Evolutionary conservation across 2,888 invertebrate species (phyloP).

Genomic region (Doris montereyensis): DNA sequence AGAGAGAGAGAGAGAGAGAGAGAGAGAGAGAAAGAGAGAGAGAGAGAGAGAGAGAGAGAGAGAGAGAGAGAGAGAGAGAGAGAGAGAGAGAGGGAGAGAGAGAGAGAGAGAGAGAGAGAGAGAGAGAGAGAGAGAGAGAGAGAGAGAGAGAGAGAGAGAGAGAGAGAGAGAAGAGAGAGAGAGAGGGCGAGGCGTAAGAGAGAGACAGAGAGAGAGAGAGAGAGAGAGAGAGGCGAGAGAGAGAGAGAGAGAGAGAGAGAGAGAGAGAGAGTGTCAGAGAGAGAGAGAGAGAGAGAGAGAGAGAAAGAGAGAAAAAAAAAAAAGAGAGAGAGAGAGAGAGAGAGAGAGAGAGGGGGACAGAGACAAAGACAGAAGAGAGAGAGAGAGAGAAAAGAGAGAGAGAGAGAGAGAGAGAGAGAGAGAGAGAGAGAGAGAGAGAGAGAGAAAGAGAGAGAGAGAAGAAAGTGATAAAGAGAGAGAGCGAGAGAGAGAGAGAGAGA

Average conservation of each 20-base stretch:
- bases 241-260: constrained; percentile 14
- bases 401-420: no score
- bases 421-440: no score
- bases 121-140: constrained; percentile 10
- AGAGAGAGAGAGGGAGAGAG: no score
- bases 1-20: background rate
- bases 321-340: background rate
- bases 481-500: no score
- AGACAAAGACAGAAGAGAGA: no score
- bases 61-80: no score
- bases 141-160: constrained; percentile 11
- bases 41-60: no score
- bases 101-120: constrained; percentile 10
- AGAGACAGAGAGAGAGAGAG: background rate
- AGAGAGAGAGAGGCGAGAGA: background rate
- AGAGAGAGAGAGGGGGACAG: background rate
- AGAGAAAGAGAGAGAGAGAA: no score
- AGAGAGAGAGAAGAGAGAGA: no score
- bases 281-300: constrained; percentile 10
- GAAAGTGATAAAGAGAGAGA: no score
- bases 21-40: background rate
- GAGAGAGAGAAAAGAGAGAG: no score
- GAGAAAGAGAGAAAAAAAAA: background rate
- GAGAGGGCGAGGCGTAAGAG: no score
- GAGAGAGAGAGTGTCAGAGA: constrained; percentile 20